These are phyloP conservation scores for Oryzias melastigma DNA, from an alignment of 2,113 vertebrate species.

Conservation along the genomic window DNA sequence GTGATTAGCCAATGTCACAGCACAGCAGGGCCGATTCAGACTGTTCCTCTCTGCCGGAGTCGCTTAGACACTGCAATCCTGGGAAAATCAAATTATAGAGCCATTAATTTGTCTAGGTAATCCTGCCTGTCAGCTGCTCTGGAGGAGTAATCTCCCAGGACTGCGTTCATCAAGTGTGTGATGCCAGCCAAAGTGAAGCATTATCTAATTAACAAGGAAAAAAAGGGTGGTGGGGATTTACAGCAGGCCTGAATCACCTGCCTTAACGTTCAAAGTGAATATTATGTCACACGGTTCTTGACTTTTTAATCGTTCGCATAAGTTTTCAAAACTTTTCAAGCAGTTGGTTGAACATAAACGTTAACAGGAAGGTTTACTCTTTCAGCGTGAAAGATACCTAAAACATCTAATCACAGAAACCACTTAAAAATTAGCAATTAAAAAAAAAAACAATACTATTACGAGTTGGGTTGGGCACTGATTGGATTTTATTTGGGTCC, in stretches of 20 bases:
- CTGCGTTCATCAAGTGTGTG: slow-evolving; percentile 75
- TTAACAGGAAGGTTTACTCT: no score
- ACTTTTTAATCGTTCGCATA: not conserved
- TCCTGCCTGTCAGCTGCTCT: slow-evolving; percentile 76
- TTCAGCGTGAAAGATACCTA: no score
- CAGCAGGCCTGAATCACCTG: slow-evolving; percentile 51
- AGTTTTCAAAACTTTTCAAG: no score
- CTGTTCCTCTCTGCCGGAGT: slow-evolving; percentile 65
- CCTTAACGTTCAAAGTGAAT: slow-evolving; percentile 11
- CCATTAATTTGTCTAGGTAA: slow-evolving; percentile 84
- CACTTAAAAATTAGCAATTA: no score
- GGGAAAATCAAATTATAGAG: slow-evolving; percentile 82
- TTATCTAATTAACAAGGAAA: slow-evolving; percentile 72
- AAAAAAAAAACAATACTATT: no score
- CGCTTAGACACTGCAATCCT: slow-evolving; percentile 72
- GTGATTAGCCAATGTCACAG: slow-evolving; percentile 69
- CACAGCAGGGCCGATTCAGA: slow-evolving; percentile 63
- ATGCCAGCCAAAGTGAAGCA: slow-evolving; percentile 74
- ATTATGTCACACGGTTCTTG: slow-evolving; percentile 9
- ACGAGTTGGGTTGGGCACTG: no score
- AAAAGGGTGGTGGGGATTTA: slow-evolving; percentile 45
- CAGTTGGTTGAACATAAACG: no score
- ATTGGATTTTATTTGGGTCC: no score
- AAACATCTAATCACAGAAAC: no score
- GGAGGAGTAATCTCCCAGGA: slow-evolving; percentile 77